Evolutionary conservation across 2,797 vertebrate genomes (phyloP).

Genomic region (Pangasius sanitwongsei): DNA sequence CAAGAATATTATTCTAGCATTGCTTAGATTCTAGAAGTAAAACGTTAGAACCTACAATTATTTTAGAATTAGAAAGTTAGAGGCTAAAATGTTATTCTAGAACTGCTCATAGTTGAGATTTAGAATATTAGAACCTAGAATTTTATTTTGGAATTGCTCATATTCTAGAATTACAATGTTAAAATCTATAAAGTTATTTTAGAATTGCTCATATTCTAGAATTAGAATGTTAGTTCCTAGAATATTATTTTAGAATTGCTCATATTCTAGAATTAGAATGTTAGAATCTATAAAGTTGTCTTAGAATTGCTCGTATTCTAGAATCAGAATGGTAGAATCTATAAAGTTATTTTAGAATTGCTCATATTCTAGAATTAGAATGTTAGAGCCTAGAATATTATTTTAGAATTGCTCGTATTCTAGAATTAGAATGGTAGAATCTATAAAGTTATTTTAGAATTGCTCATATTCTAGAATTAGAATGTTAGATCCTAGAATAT

Average conservation of each 20-base stretch:
- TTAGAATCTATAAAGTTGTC: neutral
- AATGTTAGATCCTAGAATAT: neutral
- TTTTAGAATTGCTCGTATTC: neutral
- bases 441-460: fast-evolving
- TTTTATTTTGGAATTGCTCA: neutral
- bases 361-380: neutral
- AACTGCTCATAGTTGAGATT: neutral
- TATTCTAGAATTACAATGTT: neutral
- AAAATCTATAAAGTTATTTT: neutral
- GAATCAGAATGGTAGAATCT: neutral
- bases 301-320: neutral
- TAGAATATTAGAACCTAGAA: neutral
- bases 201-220: neutral
- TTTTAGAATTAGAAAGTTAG: neutral
- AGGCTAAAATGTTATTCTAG: neutral
- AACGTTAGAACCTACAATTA: neutral
- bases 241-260: neutral
- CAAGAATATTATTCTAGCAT: neutral
- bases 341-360: neutral
- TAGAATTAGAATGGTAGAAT: neutral
- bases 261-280: neutral
- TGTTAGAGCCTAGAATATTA: neutral
- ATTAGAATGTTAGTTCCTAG: no score
- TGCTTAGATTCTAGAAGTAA: neutral
- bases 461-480: neutral